phyloP scores from a whole-genome alignment of 1,140 invertebrate genomes.

The Zophobas morio region DNA sequence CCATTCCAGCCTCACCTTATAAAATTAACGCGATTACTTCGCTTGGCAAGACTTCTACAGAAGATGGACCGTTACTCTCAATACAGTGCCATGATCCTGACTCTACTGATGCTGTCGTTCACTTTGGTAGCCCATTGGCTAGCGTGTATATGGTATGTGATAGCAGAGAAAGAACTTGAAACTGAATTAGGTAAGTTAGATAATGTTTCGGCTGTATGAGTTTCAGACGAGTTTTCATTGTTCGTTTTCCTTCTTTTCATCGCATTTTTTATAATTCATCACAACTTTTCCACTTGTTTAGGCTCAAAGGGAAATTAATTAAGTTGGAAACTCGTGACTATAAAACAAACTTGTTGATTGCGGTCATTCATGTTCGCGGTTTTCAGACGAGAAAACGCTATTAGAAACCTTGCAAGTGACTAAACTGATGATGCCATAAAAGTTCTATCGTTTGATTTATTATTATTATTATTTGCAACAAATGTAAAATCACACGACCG shows the following conservation, averaged over 20 bases:
- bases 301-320: slow-evolving; percentile 1
- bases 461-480: too few relatives aligned
- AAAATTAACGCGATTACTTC: slow-evolving; percentile 93
- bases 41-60: slow-evolving; percentile 93
- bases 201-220: not conserved
- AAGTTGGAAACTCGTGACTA: not conserved
- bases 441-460: too few relatives aligned
- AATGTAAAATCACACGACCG: too few relatives aligned
- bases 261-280: slow-evolving; percentile 9
- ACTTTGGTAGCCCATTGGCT: slow-evolving; percentile 98
- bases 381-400: too few relatives aligned
- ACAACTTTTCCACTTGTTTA: not conserved
- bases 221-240: slow-evolving; percentile 1
- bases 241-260: not conserved
- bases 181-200: slow-evolving; percentile 81
- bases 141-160: slow-evolving; percentile 99
- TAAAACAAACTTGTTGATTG: too few relatives aligned
- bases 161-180: slow-evolving; percentile 90
- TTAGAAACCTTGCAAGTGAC: not conserved
- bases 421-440: not conserved
- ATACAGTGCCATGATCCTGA: slow-evolving; percentile 96
- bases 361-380: too few relatives aligned
- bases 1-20: slow-evolving; percentile 91
- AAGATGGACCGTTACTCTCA: slow-evolving; percentile 98
- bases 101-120: slow-evolving; percentile 96